Percentiles rank a stretch among this genome's conserved stretches.
Conservation (phyloP, 2,113 vertebrate genomes). For the Talpa occidentalis region DNA sequence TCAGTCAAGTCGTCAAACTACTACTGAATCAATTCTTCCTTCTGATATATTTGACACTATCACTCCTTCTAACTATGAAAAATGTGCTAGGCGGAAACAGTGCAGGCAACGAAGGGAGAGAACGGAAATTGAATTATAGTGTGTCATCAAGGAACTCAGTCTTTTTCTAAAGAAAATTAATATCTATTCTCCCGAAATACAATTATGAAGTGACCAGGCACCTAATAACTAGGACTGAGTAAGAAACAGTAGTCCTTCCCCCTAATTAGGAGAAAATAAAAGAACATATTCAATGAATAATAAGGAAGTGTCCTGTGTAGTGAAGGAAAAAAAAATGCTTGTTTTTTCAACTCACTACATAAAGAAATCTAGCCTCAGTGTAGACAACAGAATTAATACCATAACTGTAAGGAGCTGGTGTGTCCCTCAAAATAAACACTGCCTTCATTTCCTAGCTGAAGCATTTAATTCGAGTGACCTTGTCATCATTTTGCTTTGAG, state of each 20-base stretch:
- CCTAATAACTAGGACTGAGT: constrained; percentile 1
- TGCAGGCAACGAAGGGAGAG: constrained; percentile 27
- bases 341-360: not conserved
- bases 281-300: constrained; percentile 8
- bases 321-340: not conserved
- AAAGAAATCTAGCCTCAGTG: not conserved
- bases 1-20: constrained; percentile 85
- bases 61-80: constrained; percentile 82
- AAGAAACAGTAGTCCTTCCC: constrained; percentile 14
- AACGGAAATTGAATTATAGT: constrained; percentile 76
- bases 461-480: not conserved
- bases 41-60: constrained; percentile 85
- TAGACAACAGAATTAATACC: not conserved
- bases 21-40: constrained; percentile 85
- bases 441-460: not conserved
- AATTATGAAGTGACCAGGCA: constrained; percentile 64
- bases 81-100: constrained; percentile 63
- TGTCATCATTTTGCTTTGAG: not conserved
- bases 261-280: constrained; percentile 43
- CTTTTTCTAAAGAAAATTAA: constrained; percentile 79
- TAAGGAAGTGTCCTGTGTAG: not conserved
- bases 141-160: constrained; percentile 60
- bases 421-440: not conserved
- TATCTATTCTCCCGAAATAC: constrained; percentile 59
- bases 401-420: too few relatives aligned